Evolutionary conservation across 2,888 invertebrate species (phyloP), one percentile per base, ranked within the genome.

Genomic region (Embidobia sp.): DNA sequence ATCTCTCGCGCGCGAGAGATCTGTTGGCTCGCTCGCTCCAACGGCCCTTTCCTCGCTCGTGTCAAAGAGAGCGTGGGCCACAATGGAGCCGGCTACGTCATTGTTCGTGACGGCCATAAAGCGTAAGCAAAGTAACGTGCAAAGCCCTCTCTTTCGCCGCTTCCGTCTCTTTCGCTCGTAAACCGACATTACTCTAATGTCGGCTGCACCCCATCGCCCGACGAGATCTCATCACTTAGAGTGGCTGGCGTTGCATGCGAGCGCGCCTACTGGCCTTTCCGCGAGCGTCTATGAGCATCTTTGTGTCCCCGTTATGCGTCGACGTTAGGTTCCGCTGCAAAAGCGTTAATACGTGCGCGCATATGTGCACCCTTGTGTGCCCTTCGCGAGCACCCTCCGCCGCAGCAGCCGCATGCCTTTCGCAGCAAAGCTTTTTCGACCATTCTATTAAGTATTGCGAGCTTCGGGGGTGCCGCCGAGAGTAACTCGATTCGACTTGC

Each of bases 191-290:
- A 86, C 85, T 85, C 85, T 87, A 87, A 87, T 87, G 86, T 79
- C 78, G 73, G 77, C 64, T 66, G 75, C 80, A 78, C 57, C 77
- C 73, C 63, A 69, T 64, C 78, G 74, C 70, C 46, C 63, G 33
- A 19, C 42, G 61, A 87, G 86, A 87, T 87, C 85, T 87, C 87
- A 88, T 88, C 86, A 85, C 82, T 85, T 84, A 84, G 88, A 88
- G 88, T 88, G 87, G 86, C 86, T 81, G 74, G 33, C 55, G 61
- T 57, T 72, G 75, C 78, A 75, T 78, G 67, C 72, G 42, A 66
- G 15, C 51, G 73, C 73, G 74, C 74, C 74, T 59, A 73, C 73
- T 66, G 77, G 70, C 72, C 77, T 70, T 72, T 51, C 59, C 51
- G 70, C 37, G 27, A 57, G 57, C 55, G 42, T 51, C 59, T 51